phyloP scores from a whole-genome alignment of 2,888 invertebrate species.

The Ornithoptera priamus region DNA sequence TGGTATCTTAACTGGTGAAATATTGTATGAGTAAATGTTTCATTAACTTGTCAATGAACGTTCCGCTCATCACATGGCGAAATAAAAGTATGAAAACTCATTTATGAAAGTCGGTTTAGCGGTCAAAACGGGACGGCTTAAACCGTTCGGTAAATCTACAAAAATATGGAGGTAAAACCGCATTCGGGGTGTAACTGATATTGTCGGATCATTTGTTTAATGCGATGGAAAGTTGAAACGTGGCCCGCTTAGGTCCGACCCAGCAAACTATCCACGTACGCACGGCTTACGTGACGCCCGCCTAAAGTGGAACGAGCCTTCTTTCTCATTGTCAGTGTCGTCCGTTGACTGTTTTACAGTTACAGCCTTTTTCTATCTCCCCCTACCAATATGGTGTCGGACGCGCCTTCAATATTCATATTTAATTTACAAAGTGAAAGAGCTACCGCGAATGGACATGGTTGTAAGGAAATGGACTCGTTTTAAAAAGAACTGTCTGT shows the following conservation, averaged over 20 bases:
- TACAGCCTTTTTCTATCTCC: constrained; percentile 60
- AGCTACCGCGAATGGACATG: constrained; percentile 41
- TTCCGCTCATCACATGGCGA: not conserved
- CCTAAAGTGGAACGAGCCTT: constrained; percentile 59
- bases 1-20: no score
- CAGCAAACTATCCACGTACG: constrained; percentile 58
- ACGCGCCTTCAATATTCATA: constrained; percentile 71
- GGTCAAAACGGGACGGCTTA: constrained; percentile 3
- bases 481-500: constrained; percentile 36
- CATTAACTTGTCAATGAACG: no score
- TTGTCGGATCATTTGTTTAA: constrained; percentile 51
- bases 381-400: constrained; percentile 53
- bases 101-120: constrained; percentile 1
- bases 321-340: constrained; percentile 72
- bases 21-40: no score
- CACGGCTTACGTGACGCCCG: constrained; percentile 60
- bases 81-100: constrained; percentile 15
- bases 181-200: constrained; percentile 32
- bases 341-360: constrained; percentile 73
- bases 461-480: constrained; percentile 39
- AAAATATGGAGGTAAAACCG: constrained; percentile 28
- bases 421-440: constrained; percentile 55
- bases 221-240: constrained; percentile 67
- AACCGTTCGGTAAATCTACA: constrained; percentile 18
- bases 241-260: constrained; percentile 43